phyloP scores from a whole-genome alignment of 2,797 vertebrate species.

The Pseudotriccus pelzelni region DNA sequence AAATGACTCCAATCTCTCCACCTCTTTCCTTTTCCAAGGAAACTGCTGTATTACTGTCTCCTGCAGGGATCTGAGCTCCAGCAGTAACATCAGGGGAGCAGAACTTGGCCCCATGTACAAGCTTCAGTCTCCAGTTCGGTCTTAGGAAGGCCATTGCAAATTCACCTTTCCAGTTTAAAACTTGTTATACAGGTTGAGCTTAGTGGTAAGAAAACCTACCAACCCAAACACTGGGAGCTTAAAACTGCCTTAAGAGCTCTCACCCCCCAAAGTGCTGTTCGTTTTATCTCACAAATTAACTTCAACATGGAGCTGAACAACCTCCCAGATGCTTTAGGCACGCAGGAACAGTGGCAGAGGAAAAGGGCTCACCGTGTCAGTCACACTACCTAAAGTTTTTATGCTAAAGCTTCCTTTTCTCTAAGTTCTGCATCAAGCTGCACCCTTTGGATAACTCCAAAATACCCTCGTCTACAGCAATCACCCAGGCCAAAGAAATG shows the following conservation, averaged over 20 bases:
- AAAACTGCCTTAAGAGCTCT: not conserved
- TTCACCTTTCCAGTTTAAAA: not conserved
- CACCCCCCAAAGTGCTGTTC: not conserved
- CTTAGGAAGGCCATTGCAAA: not conserved
- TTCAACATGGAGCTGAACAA: not conserved
- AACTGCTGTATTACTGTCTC: not conserved
- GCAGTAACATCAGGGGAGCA: not conserved
- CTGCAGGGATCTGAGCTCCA: not conserved
- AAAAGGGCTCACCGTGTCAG: not conserved
- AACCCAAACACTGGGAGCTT: not conserved
- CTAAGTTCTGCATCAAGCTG: not conserved
- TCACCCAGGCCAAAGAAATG: not conserved
- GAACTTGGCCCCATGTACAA: not conserved
- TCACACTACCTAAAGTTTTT: not conserved
- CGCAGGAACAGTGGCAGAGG: not conserved
- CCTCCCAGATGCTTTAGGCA: not conserved
- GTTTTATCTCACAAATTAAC: not conserved
- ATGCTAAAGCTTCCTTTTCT: not conserved
- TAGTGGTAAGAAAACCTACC: not conserved
- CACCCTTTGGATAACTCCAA: not conserved
- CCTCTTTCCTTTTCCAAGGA: not conserved
- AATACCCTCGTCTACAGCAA: not conserved
- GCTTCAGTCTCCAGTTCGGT: not conserved
- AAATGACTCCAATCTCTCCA: not conserved
- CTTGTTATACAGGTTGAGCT: not conserved